These are phyloP conservation scores for Gallirallus australis DNA, from an alignment of 2,797 vertebrate genomes.

Conservation along the genomic window DNA sequence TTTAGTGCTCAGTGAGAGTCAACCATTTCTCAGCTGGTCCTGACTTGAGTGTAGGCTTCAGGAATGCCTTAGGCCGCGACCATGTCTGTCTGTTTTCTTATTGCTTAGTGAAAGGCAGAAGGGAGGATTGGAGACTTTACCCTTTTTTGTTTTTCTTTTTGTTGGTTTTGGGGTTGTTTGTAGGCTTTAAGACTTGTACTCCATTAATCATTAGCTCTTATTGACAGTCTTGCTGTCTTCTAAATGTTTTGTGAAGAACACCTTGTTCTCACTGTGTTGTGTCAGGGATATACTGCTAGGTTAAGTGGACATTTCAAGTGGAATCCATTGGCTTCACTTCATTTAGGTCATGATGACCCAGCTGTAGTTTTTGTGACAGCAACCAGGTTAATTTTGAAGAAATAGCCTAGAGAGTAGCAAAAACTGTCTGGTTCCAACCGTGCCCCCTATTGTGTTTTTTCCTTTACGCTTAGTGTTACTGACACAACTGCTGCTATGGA, in stretches of 20 bases:
- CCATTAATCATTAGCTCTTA: neutral
- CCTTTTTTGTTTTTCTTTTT: neutral
- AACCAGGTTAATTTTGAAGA: neutral
- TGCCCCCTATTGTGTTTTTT: neutral
- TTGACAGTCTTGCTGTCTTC: neutral
- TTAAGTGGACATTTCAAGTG: neutral
- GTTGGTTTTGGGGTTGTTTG: too few relatives aligned
- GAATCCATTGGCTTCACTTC: neutral
- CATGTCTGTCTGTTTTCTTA: rapidly evolving
- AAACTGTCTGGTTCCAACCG: neutral
- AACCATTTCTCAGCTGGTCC: neutral
- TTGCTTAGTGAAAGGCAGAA: neutral
- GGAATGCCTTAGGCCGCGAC: neutral
- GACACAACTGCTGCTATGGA: neutral
- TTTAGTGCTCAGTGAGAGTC: neutral
- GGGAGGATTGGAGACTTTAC: neutral
- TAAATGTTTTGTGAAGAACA: neutral
- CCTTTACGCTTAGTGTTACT: rapidly evolving
- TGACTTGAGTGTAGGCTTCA: neutral
- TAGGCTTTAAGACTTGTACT: neutral
- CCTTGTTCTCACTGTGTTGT: neutral
- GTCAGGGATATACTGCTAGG: neutral
- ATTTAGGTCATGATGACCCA: neutral
- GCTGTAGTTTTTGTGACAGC: neutral
- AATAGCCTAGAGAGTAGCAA: neutral